Percentiles rank a stretch among this genome's conserved stretches.
phyloP scores from a whole-genome alignment of 2,113 vertebrate genomes.

The Odontophorus gujanensis region DNA sequence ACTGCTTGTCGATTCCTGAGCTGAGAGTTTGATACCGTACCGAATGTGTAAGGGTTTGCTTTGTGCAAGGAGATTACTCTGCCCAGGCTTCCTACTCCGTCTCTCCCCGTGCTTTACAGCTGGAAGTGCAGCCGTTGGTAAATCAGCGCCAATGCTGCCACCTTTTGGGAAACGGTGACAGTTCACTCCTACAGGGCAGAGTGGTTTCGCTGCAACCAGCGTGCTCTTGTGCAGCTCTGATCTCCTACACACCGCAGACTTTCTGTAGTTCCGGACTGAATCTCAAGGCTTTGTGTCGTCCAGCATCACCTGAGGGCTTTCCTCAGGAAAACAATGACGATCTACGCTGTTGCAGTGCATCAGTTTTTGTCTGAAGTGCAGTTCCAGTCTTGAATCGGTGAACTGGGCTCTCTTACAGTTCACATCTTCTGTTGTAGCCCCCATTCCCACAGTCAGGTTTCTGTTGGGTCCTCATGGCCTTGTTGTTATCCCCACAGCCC shows the following conservation, averaged over 20 bases:
- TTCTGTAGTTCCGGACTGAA: neutral
- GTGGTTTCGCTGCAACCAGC: neutral
- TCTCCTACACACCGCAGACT: neutral
- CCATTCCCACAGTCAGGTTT: neutral
- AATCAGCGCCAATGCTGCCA: neutral
- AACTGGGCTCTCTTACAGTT: accelerated
- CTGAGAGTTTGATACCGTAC: neutral
- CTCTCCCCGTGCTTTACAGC: neutral
- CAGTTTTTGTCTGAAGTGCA: neutral
- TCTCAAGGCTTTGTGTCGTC: neutral
- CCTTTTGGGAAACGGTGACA: neutral
- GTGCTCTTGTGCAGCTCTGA: neutral
- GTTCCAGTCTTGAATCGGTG: neutral
- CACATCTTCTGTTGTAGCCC: neutral
- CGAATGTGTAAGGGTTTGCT: accelerated
- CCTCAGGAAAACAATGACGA: neutral
- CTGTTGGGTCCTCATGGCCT: neutral
- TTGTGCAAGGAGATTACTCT: neutral
- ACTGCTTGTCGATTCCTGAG: neutral
- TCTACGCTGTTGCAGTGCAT: neutral
- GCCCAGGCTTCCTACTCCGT: neutral
- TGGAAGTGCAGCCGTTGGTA: neutral
- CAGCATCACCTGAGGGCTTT: neutral
- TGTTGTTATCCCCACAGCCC: neutral
- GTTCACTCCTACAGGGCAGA: neutral